A percentile compares a stretch with the other conserved stretches of the same genome.
Conservation (phyloP, 2,888 invertebrate genomes). For the Mycogona germanica region DNA sequence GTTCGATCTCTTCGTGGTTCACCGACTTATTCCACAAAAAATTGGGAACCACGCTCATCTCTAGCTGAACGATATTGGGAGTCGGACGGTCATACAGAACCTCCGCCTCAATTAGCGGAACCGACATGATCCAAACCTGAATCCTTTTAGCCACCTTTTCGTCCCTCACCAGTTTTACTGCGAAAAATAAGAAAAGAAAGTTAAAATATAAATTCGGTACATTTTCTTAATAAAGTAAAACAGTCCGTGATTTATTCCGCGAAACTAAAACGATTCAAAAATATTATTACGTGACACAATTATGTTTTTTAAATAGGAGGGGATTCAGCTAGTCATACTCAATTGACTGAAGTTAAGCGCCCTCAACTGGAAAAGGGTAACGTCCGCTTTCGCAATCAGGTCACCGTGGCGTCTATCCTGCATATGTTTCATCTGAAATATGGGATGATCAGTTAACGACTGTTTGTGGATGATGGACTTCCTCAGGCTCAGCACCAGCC, state of each 20-base stretch:
- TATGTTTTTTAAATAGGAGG: too few relatives aligned
- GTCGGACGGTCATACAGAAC: neutral
- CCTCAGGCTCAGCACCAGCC: neutral
- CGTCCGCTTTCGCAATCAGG: neutral
- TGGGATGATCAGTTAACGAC: neutral
- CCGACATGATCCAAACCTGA: neutral
- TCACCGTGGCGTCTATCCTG: neutral
- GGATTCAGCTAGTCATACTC: too few relatives aligned
- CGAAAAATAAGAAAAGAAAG: neutral
- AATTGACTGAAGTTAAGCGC: neutral
- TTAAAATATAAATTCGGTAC: too few relatives aligned
- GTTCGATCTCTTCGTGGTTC: constrained; percentile 2
- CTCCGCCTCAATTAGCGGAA: neutral
- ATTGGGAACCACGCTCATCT: neutral
- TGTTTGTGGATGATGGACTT: neutral
- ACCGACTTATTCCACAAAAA: neutral
- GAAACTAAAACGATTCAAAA: constrained; percentile 6
- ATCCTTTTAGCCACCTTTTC: neutral
- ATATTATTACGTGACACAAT: too few relatives aligned
- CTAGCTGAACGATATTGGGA: neutral
- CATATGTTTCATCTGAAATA: neutral
- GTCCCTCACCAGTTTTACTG: neutral
- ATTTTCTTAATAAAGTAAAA: too few relatives aligned
- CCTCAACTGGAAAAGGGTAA: neutral
- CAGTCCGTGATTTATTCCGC: neutral